These are phyloP conservation scores for Oppia nitens DNA, from an alignment of 1,140 invertebrate species.

Conservation along the genomic window DNA sequence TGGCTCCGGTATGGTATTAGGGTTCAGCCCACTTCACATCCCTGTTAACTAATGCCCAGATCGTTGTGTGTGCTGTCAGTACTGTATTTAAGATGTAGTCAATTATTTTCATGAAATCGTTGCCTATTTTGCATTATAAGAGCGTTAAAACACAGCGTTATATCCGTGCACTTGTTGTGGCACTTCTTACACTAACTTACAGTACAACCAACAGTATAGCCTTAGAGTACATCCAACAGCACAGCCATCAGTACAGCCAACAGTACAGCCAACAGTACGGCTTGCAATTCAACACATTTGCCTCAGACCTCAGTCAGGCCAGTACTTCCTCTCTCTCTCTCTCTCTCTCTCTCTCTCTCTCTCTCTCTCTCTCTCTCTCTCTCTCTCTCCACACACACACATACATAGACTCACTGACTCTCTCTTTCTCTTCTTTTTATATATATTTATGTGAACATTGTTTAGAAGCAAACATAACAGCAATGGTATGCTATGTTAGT, in stretches of 20 bases:
- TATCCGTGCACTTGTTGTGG: too few relatives aligned
- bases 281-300: too few relatives aligned
- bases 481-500: not conserved
- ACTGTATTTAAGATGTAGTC: not conserved
- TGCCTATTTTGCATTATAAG: too few relatives aligned
- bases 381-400: not conserved
- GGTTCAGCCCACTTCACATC: not conserved
- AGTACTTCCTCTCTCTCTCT: too few relatives aligned
- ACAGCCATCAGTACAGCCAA: too few relatives aligned
- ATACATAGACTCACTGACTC: not conserved
- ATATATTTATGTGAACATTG: not conserved
- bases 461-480: not conserved
- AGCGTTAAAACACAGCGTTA: too few relatives aligned
- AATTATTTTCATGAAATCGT: not conserved
- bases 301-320: too few relatives aligned
- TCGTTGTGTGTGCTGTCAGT: not conserved
- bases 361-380: not conserved
- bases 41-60: not conserved
- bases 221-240: too few relatives aligned
- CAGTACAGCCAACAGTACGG: too few relatives aligned
- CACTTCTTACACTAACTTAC: too few relatives aligned
- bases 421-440: not conserved
- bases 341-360: not conserved
- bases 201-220: too few relatives aligned
- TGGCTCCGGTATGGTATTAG: not conserved